Evolutionary conservation across 1,140 invertebrate genomes (phyloP).

Genomic region (Eufriesea mexicana): DNA sequence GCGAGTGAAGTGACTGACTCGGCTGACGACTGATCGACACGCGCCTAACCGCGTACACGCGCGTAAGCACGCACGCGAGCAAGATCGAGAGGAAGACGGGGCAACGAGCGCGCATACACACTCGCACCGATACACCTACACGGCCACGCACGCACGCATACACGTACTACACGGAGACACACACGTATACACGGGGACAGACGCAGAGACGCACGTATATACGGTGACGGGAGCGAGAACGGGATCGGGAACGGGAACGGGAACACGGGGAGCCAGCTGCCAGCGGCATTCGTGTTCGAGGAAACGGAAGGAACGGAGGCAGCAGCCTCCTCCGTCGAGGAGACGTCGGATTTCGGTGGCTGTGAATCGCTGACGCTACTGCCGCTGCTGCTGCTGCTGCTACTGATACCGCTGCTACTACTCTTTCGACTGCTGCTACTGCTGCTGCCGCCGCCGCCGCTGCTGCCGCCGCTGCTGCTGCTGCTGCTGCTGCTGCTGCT

Average conservation of each 20-base stretch:
- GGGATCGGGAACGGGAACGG: not conserved
- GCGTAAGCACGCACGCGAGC: slow-evolving; percentile 21
- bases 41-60: slow-evolving; percentile 49
- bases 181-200: no score
- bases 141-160: no score
- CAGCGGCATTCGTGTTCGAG: slow-evolving; percentile 20
- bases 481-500: no score
- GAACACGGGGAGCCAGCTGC: not conserved
- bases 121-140: no score
- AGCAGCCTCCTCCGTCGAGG: not conserved
- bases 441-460: not conserved
- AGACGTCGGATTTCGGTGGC: not conserved
- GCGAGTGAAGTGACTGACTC: slow-evolving; percentile 35
- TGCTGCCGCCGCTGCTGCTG: not conserved
- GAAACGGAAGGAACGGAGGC: slow-evolving; percentile 12
- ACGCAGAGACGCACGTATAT: not conserved
- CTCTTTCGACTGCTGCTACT: no score
- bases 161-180: no score
- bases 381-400: not conserved
- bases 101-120: not conserved
- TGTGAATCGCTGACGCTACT: not conserved
- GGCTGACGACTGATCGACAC: slow-evolving; percentile 20
- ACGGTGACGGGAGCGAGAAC: not conserved
- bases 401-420: no score
- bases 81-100: not conserved